Conservation (phyloP, 2,888 invertebrate genomes). For the Dastarcus helophoroides region DNA sequence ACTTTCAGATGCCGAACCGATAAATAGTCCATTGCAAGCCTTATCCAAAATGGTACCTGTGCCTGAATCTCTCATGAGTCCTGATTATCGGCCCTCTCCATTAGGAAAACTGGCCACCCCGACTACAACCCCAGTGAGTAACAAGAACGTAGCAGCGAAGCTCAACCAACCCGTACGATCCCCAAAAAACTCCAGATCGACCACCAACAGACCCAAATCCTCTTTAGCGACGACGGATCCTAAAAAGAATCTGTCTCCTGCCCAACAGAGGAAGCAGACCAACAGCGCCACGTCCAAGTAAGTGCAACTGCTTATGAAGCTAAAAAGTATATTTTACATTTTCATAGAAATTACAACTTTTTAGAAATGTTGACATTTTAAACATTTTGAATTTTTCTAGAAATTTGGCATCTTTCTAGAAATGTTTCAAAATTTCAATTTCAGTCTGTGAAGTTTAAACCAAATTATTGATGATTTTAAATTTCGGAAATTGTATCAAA, state of each 20-base stretch:
- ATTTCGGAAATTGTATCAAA: too few relatives aligned
- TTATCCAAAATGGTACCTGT: conserved; percentile 81
- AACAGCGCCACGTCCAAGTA: conserved; percentile 10
- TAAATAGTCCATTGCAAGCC: conserved; percentile 57
- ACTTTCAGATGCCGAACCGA: conserved; percentile 27
- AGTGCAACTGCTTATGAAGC: conserved; percentile 3
- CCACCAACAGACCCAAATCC: conserved; percentile 2
- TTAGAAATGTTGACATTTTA: background rate
- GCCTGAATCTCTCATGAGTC: conserved; percentile 78
- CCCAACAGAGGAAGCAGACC: conserved; percentile 19
- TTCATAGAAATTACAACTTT: background rate
- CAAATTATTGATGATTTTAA: too few relatives aligned
- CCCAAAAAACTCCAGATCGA: conserved; percentile 19
- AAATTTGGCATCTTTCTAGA: conserved; percentile 1
- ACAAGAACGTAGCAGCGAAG: conserved; percentile 4
- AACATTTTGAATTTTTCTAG: background rate
- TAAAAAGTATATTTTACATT: background rate
- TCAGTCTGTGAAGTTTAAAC: too few relatives aligned
- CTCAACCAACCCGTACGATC: conserved; percentile 14
- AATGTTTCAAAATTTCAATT: too few relatives aligned
- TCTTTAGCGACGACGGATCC: conserved; percentile 10
- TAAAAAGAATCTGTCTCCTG: conserved; percentile 24
- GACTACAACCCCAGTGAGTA: conserved; percentile 14
- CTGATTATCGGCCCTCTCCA: conserved; percentile 49
- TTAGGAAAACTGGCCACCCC: conserved; percentile 19